Conservation (phyloP, 1,140 invertebrate genomes). For the Chymomyza costata region DNA sequence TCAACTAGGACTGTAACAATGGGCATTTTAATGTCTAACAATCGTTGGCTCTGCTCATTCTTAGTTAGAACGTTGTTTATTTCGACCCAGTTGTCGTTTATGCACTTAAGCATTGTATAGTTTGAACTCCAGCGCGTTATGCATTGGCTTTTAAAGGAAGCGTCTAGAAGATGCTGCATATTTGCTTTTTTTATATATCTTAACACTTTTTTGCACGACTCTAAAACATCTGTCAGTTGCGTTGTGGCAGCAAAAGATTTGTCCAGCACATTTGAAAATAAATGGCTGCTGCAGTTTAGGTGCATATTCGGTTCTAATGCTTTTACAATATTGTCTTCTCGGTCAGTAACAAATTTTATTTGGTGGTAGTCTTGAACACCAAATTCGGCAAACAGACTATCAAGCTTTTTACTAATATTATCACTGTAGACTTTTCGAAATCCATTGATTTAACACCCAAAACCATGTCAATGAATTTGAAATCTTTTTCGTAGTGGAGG, state of each 20-base stretch:
- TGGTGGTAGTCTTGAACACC: constrained; percentile 10
- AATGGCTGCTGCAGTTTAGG: constrained; percentile 28
- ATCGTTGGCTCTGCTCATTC: constrained; percentile 10
- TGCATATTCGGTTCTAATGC: constrained; percentile 14
- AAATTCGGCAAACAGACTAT: constrained; percentile 17
- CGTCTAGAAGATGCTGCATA: constrained; percentile 14
- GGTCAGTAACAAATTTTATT: constrained; percentile 27
- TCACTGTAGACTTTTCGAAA: constrained; percentile 24
- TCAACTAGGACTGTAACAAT: constrained; percentile 10
- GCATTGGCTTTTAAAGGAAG: constrained; percentile 18
- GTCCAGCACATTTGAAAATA: constrained; percentile 21
- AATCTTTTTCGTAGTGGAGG: constrained; percentile 15
- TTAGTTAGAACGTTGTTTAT: constrained; percentile 10
- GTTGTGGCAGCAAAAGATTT: constrained; percentile 10
- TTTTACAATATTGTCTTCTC: constrained; percentile 16
- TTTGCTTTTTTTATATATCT: constrained; percentile 33
- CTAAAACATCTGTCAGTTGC: constrained; percentile 4
- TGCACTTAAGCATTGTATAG: constrained; percentile 21
- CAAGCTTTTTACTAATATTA: constrained; percentile 16
- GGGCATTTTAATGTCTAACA: constrained; percentile 8
- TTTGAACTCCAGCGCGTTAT: constrained; percentile 23
- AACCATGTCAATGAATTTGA: constrained; percentile 15
- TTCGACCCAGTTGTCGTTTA: constrained; percentile 6
- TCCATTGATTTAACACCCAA: constrained; percentile 35
- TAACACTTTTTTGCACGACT: constrained; percentile 23